Base-by-base conservation (phyloP, 1,140 invertebrate genomes). In the Melitaea cinxia region DNA sequence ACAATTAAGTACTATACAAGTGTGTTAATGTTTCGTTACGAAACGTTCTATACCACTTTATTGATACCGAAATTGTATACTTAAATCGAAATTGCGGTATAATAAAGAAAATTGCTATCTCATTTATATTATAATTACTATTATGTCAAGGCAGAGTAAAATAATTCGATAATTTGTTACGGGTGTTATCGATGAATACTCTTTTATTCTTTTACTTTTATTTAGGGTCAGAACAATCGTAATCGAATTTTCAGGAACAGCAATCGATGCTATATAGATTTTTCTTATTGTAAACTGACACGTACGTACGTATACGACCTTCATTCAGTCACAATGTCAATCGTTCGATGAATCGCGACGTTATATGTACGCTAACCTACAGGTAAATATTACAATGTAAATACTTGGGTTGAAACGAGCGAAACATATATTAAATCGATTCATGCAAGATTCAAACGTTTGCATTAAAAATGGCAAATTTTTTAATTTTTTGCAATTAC, bases 261-360 rank as follows among this genome's bases (percentile, higher is more conserved):
- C 14, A 42, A 42, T 17, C 37, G 10, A 19, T 42, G n/a, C n/a
- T n/a, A n/a, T n/a, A 42, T 30, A 35, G 9, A 19, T 65, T 58
- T 58, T 58, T 53, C 59, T 42, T 60, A 57, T 64, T 65, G 61
- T 60, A 56, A 55, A 21, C 33, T n/a, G 56, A 50, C 56, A 56
- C 57, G 52, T 56, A 70, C 55, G 57, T 26, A n/a, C n/a, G n/a
- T 28, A 60, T 15, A 54, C 66, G 63, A 76, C 73, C 73, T 76
- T 66, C 62, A 15, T 60, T 28, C 30, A 65, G 55, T 33, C 47
- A 65, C 73, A 73, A 70, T 66, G 73, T 73, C 73, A 67, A 54
- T 55, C 54, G 52, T 60, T 59, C 61, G 68, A 52, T 70, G 68
- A 60, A 65, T 70, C 72, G 68, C 52, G 64, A 66, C 65, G 54